Conservation (phyloP, 30 jellyfish, hydroid and myxozoan species). For the Morbakka virulenta region DNA sequence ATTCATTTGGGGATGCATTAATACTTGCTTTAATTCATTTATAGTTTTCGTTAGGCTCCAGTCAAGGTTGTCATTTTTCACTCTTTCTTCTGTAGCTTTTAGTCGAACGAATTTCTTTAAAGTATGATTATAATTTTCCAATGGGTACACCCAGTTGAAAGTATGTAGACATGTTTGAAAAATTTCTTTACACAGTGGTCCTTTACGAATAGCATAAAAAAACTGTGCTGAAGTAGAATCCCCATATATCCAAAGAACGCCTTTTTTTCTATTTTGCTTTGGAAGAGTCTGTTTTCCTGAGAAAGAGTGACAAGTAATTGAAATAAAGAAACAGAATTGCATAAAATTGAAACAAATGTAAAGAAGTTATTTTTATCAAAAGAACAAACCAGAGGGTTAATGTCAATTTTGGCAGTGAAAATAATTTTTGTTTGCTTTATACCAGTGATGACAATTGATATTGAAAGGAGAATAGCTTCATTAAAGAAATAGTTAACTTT, state of each 20-base stretch:
- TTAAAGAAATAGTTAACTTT: too few relatives aligned
- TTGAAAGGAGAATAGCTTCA: too few relatives aligned
- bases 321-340: too few relatives aligned
- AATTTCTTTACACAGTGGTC: constrained; percentile 53
- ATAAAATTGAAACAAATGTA: too few relatives aligned
- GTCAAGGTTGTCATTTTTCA: constrained; percentile 63
- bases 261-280: constrained; percentile 47
- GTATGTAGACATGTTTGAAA: constrained; percentile 74
- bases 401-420: too few relatives aligned
- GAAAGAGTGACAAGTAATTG: too few relatives aligned
- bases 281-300: constrained; percentile 29
- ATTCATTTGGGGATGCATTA: constrained; percentile 80
- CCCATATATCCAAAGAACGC: constrained; percentile 85
- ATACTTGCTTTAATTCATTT: constrained; percentile 75
- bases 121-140: constrained; percentile 80
- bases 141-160: constrained; percentile 86
- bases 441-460: too few relatives aligned
- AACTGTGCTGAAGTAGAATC: constrained; percentile 91
- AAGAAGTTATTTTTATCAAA: too few relatives aligned
- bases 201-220: constrained; percentile 62
- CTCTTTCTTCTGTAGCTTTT: constrained; percentile 50
- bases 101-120: constrained; percentile 72
- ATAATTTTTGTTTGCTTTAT: too few relatives aligned
- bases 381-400: too few relatives aligned
- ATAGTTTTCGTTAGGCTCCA: constrained; percentile 51